A percentile compares a stretch with the other conserved stretches of the same genome.
These are phyloP conservation scores for Cetonia aurata DNA, from an alignment of 2,888 invertebrate genomes.

Conservation along the genomic window DNA sequence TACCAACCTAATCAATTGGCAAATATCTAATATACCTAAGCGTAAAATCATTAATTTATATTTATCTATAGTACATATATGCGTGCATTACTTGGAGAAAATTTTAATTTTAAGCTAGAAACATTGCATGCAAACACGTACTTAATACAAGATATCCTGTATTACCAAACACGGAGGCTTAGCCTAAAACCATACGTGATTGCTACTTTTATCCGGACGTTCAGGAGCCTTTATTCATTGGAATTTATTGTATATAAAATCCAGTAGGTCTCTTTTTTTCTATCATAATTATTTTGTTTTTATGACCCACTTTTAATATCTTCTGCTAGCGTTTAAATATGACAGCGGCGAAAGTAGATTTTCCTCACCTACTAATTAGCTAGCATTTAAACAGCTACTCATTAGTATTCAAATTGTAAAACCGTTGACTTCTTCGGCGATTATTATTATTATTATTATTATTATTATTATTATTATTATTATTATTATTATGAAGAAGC, in stretches of 20 bases:
- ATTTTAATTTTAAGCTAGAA: too few relatives aligned
- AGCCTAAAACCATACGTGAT: conserved; percentile 9
- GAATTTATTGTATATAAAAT: conserved; percentile 15
- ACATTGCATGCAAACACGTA: too few relatives aligned
- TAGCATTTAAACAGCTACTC: background rate
- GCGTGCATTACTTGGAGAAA: too few relatives aligned
- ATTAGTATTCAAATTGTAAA: conserved; percentile 17
- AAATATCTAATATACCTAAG: too few relatives aligned
- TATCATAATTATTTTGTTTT: conserved; percentile 33
- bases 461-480: conserved; percentile 2
- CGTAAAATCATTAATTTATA: too few relatives aligned
- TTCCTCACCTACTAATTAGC: conserved; percentile 29
- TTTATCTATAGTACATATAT: too few relatives aligned
- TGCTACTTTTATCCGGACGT: conserved; percentile 14
- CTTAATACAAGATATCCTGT: background rate
- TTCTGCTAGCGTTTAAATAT: background rate
- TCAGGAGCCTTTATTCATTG: conserved; percentile 13
- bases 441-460: background rate
- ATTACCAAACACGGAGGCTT: conserved; percentile 5
- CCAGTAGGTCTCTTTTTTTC: conserved; percentile 23
- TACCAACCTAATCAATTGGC: too few relatives aligned
- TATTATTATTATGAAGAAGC: background rate
- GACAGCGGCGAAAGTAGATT: conserved; percentile 31
- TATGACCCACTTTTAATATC: conserved; percentile 38
- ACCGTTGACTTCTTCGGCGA: conserved; percentile 2